Conservation (phyloP, 2,888 invertebrate species). For the Eueremaeus valkanovi region DNA sequence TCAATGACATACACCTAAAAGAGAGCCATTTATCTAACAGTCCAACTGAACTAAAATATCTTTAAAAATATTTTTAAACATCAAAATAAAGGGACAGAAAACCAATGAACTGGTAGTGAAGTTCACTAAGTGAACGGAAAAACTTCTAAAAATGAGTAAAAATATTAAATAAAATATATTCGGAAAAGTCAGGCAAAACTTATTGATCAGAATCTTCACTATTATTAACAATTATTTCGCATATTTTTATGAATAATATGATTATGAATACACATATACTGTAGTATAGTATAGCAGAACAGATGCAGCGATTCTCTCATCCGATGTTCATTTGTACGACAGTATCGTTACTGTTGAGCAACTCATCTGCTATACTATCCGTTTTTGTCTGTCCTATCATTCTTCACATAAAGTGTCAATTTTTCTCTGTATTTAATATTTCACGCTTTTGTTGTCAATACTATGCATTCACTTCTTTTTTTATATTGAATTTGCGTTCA, state of each 20-base stretch:
- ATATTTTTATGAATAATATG: background rate
- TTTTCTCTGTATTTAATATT: constrained; percentile 26
- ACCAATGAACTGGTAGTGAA: background rate
- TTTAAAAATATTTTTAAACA: background rate
- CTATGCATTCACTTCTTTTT: background rate
- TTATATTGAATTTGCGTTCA: no score
- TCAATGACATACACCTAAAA: background rate
- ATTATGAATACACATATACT: no score
- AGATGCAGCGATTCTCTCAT: constrained; percentile 26
- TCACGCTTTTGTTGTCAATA: constrained; percentile 3
- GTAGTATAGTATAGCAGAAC: constrained; percentile 18
- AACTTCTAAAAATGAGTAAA: background rate
- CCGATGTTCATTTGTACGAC: background rate
- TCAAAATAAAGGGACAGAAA: background rate
- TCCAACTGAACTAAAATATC: background rate
- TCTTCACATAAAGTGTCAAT: background rate
- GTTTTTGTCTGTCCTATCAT: background rate
- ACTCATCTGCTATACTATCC: background rate
- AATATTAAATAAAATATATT: background rate
- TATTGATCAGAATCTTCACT: no score
- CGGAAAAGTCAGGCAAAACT: background rate
- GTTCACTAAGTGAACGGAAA: background rate
- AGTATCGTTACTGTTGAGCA: background rate
- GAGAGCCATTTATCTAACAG: constrained; percentile 1
- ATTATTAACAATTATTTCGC: background rate